Evolutionary conservation across 2,113 vertebrate genomes (phyloP).

Genomic region (Monarcha castaneiventris): DNA sequence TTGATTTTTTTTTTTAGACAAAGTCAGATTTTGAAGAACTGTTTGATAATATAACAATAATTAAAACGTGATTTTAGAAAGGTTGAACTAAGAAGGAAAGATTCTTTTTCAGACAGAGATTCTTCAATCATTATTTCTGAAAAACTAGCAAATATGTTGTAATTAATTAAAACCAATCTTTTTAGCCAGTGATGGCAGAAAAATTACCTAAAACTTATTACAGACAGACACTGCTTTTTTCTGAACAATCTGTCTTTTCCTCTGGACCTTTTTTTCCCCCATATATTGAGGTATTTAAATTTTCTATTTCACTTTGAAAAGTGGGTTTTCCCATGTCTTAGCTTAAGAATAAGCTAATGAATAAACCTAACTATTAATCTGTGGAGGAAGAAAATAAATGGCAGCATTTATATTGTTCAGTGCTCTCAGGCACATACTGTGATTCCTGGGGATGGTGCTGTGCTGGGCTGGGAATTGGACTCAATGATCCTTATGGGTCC

Average conservation of each 20-base stretch:
- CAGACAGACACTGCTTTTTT: neutral
- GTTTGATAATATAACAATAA: constrained; percentile 60
- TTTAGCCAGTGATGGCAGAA: neutral
- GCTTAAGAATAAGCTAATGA: neutral
- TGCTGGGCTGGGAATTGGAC: neutral
- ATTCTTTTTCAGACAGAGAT: constrained; percentile 46
- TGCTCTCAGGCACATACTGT: neutral
- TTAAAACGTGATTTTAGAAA: constrained; percentile 60
- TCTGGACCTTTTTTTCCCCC: neutral
- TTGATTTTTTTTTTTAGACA: neutral
- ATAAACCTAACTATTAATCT: neutral
- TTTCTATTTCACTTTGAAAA: neutral
- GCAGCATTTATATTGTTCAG: neutral
- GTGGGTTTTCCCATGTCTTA: neutral
- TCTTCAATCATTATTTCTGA: neutral
- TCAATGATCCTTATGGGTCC: fast-evolving
- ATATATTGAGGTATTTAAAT: neutral
- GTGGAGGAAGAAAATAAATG: neutral
- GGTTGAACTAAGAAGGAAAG: constrained; percentile 38
- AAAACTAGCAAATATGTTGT: neutral
- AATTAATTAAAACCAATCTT: neutral
- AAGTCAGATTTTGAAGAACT: constrained; percentile 69
- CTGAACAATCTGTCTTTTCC: neutral
- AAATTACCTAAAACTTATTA: neutral
- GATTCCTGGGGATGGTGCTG: neutral